These are phyloP conservation scores for Elephas maximus DNA, from an alignment of 2,113 vertebrate species.

Conservation along the genomic window DNA sequence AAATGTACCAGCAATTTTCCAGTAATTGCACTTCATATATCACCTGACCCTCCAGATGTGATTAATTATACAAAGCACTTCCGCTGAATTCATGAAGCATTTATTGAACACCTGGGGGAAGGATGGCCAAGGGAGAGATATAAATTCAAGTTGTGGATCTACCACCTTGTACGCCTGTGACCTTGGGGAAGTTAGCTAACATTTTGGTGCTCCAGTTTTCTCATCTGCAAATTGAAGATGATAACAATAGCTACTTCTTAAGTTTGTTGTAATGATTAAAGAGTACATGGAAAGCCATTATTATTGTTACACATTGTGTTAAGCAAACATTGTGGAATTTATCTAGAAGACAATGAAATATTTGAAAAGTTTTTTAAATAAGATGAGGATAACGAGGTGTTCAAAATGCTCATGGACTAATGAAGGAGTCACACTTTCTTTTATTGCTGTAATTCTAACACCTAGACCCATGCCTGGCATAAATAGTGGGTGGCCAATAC, in stretches of 20 bases:
- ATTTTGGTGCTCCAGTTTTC: not conserved
- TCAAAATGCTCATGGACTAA: not conserved
- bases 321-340: not conserved
- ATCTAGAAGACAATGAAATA: slow-evolving; percentile 17
- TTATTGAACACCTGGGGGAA: not conserved
- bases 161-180: not conserved
- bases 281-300: not conserved
- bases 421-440: not conserved
- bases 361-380: not conserved
- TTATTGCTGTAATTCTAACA: not conserved
- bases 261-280: not conserved
- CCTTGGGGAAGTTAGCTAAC: not conserved
- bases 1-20: not conserved
- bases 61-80: not conserved
- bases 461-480: not conserved
- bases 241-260: not conserved
- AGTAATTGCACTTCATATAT: not conserved
- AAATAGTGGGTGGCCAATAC: not conserved
- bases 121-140: not conserved
- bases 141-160: not conserved
- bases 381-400: not conserved
- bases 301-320: not conserved
- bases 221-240: not conserved
- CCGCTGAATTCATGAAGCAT: not conserved
- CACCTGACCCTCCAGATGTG: not conserved